Percentiles rank a stretch among this genome's conserved stretches.
These are phyloP conservation scores for Hyalella azteca DNA, from an alignment of 2,888 invertebrate genomes.

Conservation along the genomic window DNA sequence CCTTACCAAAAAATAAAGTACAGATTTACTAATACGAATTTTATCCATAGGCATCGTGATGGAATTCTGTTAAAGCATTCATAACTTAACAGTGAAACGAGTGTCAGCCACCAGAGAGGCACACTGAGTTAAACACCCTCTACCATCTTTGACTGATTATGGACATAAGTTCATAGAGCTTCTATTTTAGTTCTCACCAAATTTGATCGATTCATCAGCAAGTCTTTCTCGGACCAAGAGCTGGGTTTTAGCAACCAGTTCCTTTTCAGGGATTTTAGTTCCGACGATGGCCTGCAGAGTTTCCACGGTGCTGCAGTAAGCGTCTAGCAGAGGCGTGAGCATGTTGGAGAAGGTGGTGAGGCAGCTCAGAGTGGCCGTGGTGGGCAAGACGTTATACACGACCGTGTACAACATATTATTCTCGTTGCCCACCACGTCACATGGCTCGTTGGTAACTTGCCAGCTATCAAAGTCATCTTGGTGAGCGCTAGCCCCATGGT, in stretches of 20 bases:
- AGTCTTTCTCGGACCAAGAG: constrained; percentile 72
- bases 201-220: constrained; percentile 69
- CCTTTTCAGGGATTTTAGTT: constrained; percentile 71
- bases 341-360: constrained; percentile 69
- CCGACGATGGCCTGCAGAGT: constrained; percentile 69
- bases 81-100: too few species aligned
- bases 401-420: constrained; percentile 30
- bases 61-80: too few species aligned
- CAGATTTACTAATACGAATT: too few species aligned
- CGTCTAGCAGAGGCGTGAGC: constrained; percentile 76
- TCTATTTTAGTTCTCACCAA: constrained; percentile 72
- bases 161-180: too few species aligned
- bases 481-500: background rate
- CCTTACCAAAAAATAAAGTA: too few species aligned
- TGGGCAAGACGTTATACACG: constrained; percentile 61
- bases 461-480: constrained; percentile 29
- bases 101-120: too few species aligned
- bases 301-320: constrained; percentile 74
- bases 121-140: too few species aligned
- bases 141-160: too few species aligned
- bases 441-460: too few species aligned
- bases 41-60: too few species aligned
- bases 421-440: background rate
- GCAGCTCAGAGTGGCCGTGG: constrained; percentile 62
- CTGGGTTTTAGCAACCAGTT: constrained; percentile 72